A percentile compares a stretch with the other conserved stretches of the same genome.
phyloP scores from a whole-genome alignment of 2,797 vertebrate genomes.

The Typhlichthys subterraneus region DNA sequence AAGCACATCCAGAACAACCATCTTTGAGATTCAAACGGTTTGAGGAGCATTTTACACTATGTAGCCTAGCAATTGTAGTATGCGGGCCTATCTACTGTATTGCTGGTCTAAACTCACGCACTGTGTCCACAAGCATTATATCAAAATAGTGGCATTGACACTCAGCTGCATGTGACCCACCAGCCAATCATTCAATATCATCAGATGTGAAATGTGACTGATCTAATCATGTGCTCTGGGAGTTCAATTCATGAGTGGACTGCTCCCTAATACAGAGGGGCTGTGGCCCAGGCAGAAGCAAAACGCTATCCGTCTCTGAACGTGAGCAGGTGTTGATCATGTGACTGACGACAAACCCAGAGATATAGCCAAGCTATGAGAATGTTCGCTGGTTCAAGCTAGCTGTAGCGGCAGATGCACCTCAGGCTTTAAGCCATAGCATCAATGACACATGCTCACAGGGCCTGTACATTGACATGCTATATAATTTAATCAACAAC shows the following conservation, averaged over 20 bases:
- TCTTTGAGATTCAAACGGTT: too few species aligned
- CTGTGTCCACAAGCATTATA: background rate
- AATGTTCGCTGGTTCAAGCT: conserved; percentile 29
- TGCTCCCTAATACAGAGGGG: conserved; percentile 33
- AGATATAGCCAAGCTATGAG: conserved; percentile 10
- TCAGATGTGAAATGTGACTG: conserved; percentile 33
- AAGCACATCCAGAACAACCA: too few species aligned
- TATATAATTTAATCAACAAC: too few species aligned
- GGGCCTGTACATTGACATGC: too few species aligned
- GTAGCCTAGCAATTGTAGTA: too few species aligned
- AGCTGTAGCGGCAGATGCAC: conserved; percentile 30
- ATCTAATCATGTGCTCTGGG: conserved; percentile 26
- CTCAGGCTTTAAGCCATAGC: conserved; percentile 4
- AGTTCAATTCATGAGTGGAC: conserved; percentile 21
- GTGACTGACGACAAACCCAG: conserved; percentile 32
- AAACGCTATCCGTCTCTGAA: conserved; percentile 18
- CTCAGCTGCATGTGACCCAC: conserved; percentile 12
- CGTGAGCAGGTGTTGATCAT: conserved; percentile 47
- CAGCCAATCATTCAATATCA: conserved; percentile 25
- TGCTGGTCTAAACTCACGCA: background rate
- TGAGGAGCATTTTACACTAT: too few species aligned
- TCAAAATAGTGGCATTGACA: background rate
- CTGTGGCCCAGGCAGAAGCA: conserved; percentile 15
- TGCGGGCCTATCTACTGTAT: too few species aligned
- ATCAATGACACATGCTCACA: too few species aligned